A percentile compares a stretch with the other conserved stretches of the same genome.
phyloP scores from a whole-genome alignment of 1,140 invertebrate genomes.

The Araneus ventricosus region DNA sequence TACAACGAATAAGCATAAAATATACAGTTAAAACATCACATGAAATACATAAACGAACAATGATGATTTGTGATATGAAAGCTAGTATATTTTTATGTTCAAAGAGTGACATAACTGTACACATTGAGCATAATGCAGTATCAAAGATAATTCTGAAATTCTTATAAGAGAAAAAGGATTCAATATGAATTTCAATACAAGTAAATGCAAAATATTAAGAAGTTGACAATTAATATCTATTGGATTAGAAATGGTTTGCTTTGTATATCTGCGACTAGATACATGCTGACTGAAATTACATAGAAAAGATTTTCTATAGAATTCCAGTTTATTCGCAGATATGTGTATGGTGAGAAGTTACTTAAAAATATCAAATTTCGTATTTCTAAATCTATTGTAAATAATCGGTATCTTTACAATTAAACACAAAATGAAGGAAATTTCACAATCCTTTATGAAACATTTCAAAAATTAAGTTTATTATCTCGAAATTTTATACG shows the following conservation, averaged over 20 bases:
- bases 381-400: too few relatives aligned
- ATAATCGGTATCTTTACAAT: too few relatives aligned
- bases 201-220: neutral
- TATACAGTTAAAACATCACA: slow-evolving; percentile 59
- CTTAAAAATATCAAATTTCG: too few relatives aligned
- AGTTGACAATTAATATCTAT: neutral
- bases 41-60: slow-evolving; percentile 40
- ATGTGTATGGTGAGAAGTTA: too few relatives aligned
- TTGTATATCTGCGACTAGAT: neutral
- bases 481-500: too few relatives aligned
- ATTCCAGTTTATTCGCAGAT: too few relatives aligned
- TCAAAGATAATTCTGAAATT: neutral
- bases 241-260: neutral
- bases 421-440: too few relatives aligned
- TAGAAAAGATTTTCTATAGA: too few relatives aligned
- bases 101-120: slow-evolving; percentile 14
- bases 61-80: slow-evolving; percentile 3
- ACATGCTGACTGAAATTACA: neutral
- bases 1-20: slow-evolving; percentile 52
- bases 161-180: neutral
- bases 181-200: neutral
- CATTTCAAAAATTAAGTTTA: too few relatives aligned
- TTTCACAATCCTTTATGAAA: too few relatives aligned
- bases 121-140: neutral
- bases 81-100: neutral